These are phyloP conservation scores for Cavia aperea DNA, from an alignment of 2,113 vertebrate genomes.

Conservation along the genomic window DNA sequence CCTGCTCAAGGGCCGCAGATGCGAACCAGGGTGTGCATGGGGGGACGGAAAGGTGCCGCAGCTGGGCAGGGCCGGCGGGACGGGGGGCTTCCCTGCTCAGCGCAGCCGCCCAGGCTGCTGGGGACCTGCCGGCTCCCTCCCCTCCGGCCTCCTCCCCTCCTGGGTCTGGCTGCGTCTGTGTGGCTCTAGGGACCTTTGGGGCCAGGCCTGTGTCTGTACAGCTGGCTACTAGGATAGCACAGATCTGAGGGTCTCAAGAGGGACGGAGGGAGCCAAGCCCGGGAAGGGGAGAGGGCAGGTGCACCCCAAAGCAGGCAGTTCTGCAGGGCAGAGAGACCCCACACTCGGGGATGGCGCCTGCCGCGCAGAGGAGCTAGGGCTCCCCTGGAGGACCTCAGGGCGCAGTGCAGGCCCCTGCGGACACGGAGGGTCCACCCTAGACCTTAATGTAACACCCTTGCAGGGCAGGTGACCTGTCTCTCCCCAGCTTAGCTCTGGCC, in stretches of 20 bases:
- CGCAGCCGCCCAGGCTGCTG: background rate
- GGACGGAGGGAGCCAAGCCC: background rate
- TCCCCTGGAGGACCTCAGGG: background rate
- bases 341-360: background rate
- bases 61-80: rapidly evolving
- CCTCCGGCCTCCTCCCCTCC: rapidly evolving
- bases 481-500: background rate
- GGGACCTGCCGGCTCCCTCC: background rate
- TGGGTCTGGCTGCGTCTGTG: rapidly evolving
- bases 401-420: background rate
- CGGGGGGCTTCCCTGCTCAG: background rate
- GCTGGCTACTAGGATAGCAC: background rate
- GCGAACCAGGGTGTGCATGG: background rate
- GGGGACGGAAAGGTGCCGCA: background rate
- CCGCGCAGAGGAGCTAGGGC: background rate
- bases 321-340: rapidly evolving
- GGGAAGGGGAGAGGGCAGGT: background rate
- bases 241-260: background rate
- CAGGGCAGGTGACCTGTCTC: background rate
- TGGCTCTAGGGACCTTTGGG: background rate
- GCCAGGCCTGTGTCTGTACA: background rate
- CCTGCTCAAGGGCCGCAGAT: background rate
- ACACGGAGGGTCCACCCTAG: background rate
- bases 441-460: background rate
- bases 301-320: background rate